phyloP scores from a whole-genome alignment of 2,797 vertebrate genomes.

The Enteromius viviparus region DNA sequence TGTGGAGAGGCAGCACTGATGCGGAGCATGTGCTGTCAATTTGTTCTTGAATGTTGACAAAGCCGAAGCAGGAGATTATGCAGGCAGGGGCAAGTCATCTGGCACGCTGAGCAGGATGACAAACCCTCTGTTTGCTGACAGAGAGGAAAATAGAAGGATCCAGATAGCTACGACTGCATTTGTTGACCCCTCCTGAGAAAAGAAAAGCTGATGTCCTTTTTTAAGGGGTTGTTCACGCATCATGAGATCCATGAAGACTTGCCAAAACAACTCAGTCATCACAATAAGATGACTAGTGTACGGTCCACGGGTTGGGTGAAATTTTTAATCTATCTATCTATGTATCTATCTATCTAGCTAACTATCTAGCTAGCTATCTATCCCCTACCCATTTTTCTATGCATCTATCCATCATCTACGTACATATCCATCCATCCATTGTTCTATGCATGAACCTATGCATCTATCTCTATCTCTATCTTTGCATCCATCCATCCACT shows the following conservation, averaged over 20 bases:
- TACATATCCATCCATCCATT: not conserved
- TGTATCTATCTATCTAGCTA: not conserved
- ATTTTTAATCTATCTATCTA: not conserved
- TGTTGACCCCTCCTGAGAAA: conserved; percentile 23
- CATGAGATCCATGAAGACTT: conserved; percentile 8
- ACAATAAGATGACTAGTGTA: not conserved
- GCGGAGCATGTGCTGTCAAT: conserved; percentile 58
- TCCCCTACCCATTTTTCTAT: not conserved
- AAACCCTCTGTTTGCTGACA: conserved; percentile 66
- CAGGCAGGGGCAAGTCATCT: conserved; percentile 68
- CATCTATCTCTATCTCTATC: not conserved
- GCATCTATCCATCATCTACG: not conserved
- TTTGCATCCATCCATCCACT: not conserved
- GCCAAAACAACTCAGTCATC: conserved; percentile 13
- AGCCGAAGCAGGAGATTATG: conserved; percentile 64
- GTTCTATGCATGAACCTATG: not conserved
- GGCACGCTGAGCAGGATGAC: conserved; percentile 61
- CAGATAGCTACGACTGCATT: conserved; percentile 54
- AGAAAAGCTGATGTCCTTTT: conserved; percentile 16
- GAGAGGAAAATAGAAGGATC: conserved; percentile 58
- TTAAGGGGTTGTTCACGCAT: conserved; percentile 1
- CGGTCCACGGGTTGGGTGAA: not conserved
- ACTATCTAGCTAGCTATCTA: not conserved
- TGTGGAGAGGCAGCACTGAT: conserved; percentile 26
- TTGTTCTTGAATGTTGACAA: conserved; percentile 67